Evolutionary conservation across 2,797 vertebrate species (phyloP).

Genomic region (Mareca strepera): DNA sequence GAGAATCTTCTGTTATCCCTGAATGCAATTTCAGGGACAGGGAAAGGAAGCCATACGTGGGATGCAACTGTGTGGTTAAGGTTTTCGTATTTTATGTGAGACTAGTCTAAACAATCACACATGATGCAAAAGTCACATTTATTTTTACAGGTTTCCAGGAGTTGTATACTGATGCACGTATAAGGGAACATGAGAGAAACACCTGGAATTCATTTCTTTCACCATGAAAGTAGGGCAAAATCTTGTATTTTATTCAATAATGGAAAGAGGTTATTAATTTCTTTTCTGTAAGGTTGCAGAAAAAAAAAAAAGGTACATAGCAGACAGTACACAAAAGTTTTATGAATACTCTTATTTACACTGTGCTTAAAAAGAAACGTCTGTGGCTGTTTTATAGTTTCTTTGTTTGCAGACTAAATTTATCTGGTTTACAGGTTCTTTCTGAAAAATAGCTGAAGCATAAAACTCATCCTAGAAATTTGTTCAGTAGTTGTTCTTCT

Average conservation of each 20-base stretch:
- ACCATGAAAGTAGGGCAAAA: background rate
- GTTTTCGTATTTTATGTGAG: background rate
- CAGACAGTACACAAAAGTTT: conserved; percentile 19
- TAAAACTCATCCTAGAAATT: background rate
- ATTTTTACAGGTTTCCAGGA: background rate
- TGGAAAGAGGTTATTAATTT: background rate
- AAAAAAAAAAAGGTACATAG: background rate
- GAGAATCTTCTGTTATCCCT: background rate
- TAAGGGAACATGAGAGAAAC: background rate
- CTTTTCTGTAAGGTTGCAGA: background rate
- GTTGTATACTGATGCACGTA: background rate
- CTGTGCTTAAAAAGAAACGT: conserved; percentile 40
- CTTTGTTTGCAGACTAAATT: conserved; percentile 49
- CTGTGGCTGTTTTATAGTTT: conserved; percentile 37
- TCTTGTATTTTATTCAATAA: background rate
- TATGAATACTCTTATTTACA: conserved; percentile 61
- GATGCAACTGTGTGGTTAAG: background rate
- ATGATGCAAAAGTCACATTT: background rate
- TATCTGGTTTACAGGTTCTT: conserved; percentile 33
- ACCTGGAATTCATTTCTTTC: background rate
- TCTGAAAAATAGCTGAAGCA: conserved; percentile 5
- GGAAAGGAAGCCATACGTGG: background rate
- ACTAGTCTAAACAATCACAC: background rate
- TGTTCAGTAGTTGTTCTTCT: background rate
- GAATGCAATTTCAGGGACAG: background rate